Evolutionary conservation across 30 jellyfish, hydroid and myxozoan species (phyloP), one percentile per base, ranked within the genome.

Genomic region (Cassiopea andromeda): DNA sequence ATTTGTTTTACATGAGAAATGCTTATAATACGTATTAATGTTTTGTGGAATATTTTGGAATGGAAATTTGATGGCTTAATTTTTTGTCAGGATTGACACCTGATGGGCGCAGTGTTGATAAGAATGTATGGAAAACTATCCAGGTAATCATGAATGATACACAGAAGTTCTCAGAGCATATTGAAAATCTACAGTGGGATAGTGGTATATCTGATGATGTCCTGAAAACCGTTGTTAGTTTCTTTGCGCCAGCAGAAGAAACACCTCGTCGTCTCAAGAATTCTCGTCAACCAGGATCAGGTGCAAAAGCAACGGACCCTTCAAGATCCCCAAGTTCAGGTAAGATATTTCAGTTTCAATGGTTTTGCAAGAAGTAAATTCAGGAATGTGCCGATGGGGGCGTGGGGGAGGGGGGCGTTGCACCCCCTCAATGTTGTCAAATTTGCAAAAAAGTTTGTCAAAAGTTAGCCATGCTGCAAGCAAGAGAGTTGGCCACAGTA

Each of bases 61-160:
- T n/a, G n/a, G n/a, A n/a, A n/a, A n/a, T n/a, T n/a, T n/a, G n/a
- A n/a, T n/a, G n/a, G n/a, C n/a, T n/a, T n/a, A n/a, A n/a, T n/a
- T n/a, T n/a, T n/a, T n/a, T n/a, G n/a, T n/a, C 74, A 80, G 90
- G 90, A n/a, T 66, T 87, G 61, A 84, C 90, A 45, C 80, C 87
- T 0, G 89, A 84, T 60, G 97, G 95, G 12, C 92, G 95, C 49
- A 64, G 76, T 54, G 97, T 92, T 17, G 97, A 92, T 69, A 84
- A 85, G 48, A 79, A 43, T 18, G 85, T 92, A 3, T 92, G 97
- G 97, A 92, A 92, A 78, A 69, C 97, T n/a, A 92, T 92, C 12
- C 97, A 92, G 75, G 92, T 72, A 61, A 85, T 92, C 59, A 92
- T 92, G 97, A 90, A 92, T 44, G 97, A 92, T 67, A 27, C 97